Conservation (phyloP, 1,140 invertebrate genomes). For the Saxidomus purpurata region DNA sequence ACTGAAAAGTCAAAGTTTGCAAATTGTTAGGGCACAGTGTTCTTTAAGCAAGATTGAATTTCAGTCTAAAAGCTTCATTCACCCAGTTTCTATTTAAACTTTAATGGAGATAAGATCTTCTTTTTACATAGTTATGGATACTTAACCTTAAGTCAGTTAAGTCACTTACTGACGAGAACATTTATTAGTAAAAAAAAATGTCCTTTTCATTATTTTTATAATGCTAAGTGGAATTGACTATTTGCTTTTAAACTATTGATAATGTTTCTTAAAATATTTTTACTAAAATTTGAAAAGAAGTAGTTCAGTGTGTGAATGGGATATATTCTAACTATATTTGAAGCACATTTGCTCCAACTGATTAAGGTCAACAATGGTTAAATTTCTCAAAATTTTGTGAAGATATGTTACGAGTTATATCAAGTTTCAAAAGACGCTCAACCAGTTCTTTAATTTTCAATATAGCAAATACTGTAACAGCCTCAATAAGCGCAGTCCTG, state of each 20-base stretch:
- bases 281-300: background rate
- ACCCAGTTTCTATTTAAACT: background rate
- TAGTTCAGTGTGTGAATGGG: background rate
- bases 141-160: no score
- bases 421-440: background rate
- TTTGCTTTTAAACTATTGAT: background rate
- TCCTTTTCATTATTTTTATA: background rate
- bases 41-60: slow-evolving; percentile 5
- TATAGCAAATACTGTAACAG: no score
- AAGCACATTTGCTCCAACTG: background rate
- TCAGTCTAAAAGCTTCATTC: background rate
- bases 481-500: no score
- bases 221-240: background rate
- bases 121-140: background rate
- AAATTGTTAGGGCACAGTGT: background rate
- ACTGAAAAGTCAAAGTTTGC: no score
- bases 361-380: slow-evolving; percentile 7
- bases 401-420: background rate
- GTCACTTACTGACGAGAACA: no score
- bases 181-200: background rate
- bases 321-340: background rate
- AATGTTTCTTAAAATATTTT: background rate
- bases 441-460: no score
- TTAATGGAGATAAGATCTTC: background rate
- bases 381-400: background rate